Evolutionary conservation across 2,888 invertebrate species (phyloP).

Genomic region (Volucella zonaria): DNA sequence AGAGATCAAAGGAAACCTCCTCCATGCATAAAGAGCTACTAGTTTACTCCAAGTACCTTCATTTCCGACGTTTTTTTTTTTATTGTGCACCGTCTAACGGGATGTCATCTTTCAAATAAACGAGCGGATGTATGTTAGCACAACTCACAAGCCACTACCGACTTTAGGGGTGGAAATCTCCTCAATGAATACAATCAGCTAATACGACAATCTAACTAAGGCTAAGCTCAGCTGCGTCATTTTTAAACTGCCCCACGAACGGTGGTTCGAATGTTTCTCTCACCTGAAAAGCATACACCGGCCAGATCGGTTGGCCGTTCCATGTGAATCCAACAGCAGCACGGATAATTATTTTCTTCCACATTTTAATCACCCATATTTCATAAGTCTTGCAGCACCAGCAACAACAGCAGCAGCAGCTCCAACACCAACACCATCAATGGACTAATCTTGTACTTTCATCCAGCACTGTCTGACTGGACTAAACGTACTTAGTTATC

Average conservation of each 20-base stretch:
- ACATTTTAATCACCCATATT: constrained; percentile 70
- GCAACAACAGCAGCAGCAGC: background rate
- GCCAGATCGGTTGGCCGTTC: background rate
- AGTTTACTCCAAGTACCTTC: no score
- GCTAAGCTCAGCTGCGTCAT: background rate
- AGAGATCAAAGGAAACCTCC: no score
- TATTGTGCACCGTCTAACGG: no score
- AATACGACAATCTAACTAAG: no score
- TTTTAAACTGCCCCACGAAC: background rate
- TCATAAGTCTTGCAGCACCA: constrained; percentile 52
- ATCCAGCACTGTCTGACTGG: constrained; percentile 36
- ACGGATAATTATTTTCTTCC: constrained; percentile 56
- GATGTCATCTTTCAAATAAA: no score
- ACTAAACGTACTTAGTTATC: constrained; percentile 45
- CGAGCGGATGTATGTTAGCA: no score
- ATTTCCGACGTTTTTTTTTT: no score
- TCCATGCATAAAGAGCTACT: no score
- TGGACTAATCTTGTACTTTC: constrained; percentile 69
- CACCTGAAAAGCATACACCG: background rate
- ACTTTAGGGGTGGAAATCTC: no score
- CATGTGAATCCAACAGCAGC: constrained; percentile 39
- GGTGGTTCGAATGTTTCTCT: background rate
- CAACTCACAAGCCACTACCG: no score
- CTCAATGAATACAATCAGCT: no score
- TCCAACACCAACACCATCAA: constrained; percentile 2